Conservation (phyloP, 1,140 invertebrate genomes). For the Hycleus cichorii region DNA sequence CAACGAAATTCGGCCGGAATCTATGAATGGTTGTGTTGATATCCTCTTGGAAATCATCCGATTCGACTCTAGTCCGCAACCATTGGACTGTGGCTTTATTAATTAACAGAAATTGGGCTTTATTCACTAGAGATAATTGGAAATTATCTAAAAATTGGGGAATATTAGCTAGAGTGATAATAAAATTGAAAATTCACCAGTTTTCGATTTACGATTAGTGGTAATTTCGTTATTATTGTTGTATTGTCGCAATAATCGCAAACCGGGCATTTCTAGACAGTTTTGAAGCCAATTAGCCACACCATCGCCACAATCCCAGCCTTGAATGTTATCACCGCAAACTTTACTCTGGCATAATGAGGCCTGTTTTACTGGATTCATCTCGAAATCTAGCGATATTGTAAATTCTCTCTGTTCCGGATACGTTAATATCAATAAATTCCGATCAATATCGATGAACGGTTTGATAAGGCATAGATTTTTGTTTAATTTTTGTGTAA, state of each 20-base stretch:
- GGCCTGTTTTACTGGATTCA: constrained; percentile 29
- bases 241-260: constrained; percentile 54
- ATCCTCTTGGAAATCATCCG: constrained; percentile 45
- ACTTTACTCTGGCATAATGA: constrained; percentile 67
- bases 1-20: constrained; percentile 62
- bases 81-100: constrained; percentile 67
- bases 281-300: constrained; percentile 69
- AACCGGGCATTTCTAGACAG: constrained; percentile 54
- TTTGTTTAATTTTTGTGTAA: constrained; percentile 82
- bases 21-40: constrained; percentile 52
- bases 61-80: constrained; percentile 53
- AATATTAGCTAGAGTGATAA: not conserved
- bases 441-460: constrained; percentile 53
- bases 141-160: constrained; percentile 34
- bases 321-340: constrained; percentile 73
- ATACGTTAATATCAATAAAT: constrained; percentile 58
- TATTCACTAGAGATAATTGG: constrained; percentile 69
- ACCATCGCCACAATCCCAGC: constrained; percentile 74
- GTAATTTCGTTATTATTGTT: not conserved
- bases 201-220: not conserved
- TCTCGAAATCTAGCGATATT: not conserved
- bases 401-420: constrained; percentile 48
- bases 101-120: constrained; percentile 81
- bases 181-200: constrained; percentile 1
- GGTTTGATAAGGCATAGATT: constrained; percentile 77